Evolutionary conservation across 2,797 vertebrate species (phyloP), one percentile per base, ranked within the genome.

Genomic region (Labroides dimidiatus): DNA sequence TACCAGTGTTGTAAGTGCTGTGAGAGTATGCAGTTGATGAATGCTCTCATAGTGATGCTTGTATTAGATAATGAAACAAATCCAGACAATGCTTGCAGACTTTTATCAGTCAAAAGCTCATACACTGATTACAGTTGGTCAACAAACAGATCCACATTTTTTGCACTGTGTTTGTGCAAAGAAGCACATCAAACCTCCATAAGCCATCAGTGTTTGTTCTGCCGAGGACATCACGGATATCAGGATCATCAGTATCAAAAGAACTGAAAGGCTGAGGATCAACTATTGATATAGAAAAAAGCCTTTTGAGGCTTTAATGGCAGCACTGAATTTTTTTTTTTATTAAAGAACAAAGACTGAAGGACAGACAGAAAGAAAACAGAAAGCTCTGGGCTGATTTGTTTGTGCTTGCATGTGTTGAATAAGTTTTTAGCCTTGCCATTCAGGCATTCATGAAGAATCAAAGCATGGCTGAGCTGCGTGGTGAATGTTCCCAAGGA

Each of bases 21-120:
- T 49, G 30, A 65, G 56, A 27, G 24, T 21, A 20, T 57, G 55
- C 49, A 15, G 54, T 23, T 2, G 24, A 56, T 27, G 17, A 27
- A 54, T 20, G 62, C 52, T 64, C n/a, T 33, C 3, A 20, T 44
- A 19, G 30, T 36, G 1, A 1, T 9, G 13, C 21, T 61, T 45
- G n/a, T 64, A 20, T 44, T 17, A 16, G 52, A 64, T 52, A 67
- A 77, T 37, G 64, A 78, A 30, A 68, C 21, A 65, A 64, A 72
- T 57, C 53, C 65, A 76, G 20, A 21, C 67, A 45, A 19, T n/a
- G 48, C 48, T 70, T 78, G 56, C 73, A 74, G 78, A 81, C 48
- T 39, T 79, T 81, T 74, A 75, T 66, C 75, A 1, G 57, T 56
- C 72, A 67, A 73, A 23, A 79, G 72, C 79, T 75, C 77, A 77